Evolutionary conservation across 2,797 vertebrate species (phyloP).

Genomic region (Crocidura indochinensis): DNA sequence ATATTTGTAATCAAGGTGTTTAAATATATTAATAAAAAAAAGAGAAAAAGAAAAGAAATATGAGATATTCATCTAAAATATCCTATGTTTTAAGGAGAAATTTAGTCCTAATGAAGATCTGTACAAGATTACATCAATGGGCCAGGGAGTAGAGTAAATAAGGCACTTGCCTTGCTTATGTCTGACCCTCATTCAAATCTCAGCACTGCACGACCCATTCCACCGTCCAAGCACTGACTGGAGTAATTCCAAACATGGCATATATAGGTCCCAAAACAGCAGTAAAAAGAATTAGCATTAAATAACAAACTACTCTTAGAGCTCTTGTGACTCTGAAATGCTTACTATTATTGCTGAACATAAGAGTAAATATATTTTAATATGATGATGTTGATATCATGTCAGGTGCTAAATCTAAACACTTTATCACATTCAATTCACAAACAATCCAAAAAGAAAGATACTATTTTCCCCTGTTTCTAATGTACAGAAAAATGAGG

Average conservation of each 20-base stretch:
- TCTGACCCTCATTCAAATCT: too few species aligned
- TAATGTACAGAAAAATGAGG: neutral
- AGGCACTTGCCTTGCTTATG: too few species aligned
- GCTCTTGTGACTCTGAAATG: neutral
- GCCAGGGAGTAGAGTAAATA: too few species aligned
- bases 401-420: neutral
- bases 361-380: neutral
- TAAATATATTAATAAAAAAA: too few species aligned
- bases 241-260: too few species aligned
- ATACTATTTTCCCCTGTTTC: accelerated
- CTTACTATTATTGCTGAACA: neutral
- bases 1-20: too few species aligned
- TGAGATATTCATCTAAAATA: neutral
- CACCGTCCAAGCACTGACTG: too few species aligned
- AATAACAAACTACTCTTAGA: neutral
- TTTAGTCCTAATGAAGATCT: neutral
- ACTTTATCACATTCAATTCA: conserved; percentile 11
- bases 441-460: neutral
- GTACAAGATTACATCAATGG: neutral
- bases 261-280: too few species aligned
- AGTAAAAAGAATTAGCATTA: too few species aligned
- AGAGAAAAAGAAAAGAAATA: neutral
- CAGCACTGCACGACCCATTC: too few species aligned
- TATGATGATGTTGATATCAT: neutral
- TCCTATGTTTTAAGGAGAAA: neutral